These are phyloP conservation scores for Aphelenchoides besseyi DNA, from an alignment of 1,140 invertebrate species.

Conservation along the genomic window DNA sequence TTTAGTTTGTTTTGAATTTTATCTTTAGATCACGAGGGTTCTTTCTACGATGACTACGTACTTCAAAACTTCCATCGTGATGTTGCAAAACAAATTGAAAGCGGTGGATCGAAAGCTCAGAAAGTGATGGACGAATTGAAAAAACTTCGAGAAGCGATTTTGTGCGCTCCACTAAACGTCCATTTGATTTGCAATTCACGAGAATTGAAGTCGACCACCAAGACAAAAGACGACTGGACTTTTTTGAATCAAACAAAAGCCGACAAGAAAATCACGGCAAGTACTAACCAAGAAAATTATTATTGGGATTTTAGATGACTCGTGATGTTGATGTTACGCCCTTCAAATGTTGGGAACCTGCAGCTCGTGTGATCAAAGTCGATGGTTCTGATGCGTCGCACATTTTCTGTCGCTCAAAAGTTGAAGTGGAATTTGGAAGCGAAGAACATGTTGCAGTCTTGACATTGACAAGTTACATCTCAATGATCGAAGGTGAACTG, in stretches of 20 bases:
- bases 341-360: neutral
- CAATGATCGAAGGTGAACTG: slow-evolving; percentile 81
- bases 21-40: slow-evolving; percentile 26
- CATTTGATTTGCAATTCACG: slow-evolving; percentile 32
- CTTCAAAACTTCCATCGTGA: slow-evolving; percentile 41
- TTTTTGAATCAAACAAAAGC: slow-evolving; percentile 8
- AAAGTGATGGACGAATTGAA: slow-evolving; percentile 21
- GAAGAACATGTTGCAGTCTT: slow-evolving; percentile 73
- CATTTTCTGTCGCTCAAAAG: slow-evolving; percentile 68
- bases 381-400: slow-evolving; percentile 77
- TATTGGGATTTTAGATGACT: slow-evolving; percentile 8
- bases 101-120: neutral
- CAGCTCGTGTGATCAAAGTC: slow-evolving; percentile 71
- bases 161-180: slow-evolving; percentile 27
- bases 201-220: slow-evolving; percentile 19
- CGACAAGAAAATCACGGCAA: neutral
- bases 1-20: neutral
- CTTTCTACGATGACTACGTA: slow-evolving; percentile 29
- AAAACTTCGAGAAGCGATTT: slow-evolving; percentile 10
- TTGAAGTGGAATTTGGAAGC: slow-evolving; percentile 68
- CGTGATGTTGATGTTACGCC: neutral
- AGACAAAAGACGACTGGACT: neutral
- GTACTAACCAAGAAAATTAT: neutral
- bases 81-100: slow-evolving; percentile 27
- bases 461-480: slow-evolving; percentile 79